Percentiles rank a stretch among this genome's conserved stretches.
Conservation (phyloP, 2,888 invertebrate species). For the Prosopocoilus inquinatus region DNA sequence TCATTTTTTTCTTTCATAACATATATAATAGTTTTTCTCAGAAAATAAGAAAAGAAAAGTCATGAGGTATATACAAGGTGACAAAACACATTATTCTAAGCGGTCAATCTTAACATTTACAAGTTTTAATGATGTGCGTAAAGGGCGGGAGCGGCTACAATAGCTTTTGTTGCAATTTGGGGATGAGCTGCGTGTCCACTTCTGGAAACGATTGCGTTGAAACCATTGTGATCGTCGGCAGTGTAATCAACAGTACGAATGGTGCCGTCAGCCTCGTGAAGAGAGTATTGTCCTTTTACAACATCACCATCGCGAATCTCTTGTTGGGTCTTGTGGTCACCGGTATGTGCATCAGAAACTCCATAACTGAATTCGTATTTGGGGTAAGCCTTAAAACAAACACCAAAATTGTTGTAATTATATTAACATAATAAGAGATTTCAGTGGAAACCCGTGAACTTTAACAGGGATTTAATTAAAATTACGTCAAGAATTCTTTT, state of each 20-base stretch:
- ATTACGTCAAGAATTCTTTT: too few species aligned
- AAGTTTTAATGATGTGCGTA: neutral
- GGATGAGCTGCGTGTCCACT: conserved; percentile 41
- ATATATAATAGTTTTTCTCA: neutral
- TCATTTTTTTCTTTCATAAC: neutral
- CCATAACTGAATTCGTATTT: conserved; percentile 58
- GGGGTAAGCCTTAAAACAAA: neutral
- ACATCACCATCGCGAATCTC: conserved; percentile 58
- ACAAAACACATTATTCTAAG: neutral
- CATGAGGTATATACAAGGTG: neutral
- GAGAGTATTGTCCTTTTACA: conserved; percentile 63
- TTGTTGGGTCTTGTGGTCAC: conserved; percentile 56
- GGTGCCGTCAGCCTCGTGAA: conserved; percentile 63
- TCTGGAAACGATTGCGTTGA: conserved; percentile 60
- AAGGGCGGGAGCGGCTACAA: neutral
- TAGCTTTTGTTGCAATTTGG: neutral
- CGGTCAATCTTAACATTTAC: neutral
- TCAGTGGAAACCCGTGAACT: too few species aligned
- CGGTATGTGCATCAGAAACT: conserved; percentile 58
- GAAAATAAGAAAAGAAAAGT: neutral
- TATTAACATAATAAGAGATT: too few species aligned
- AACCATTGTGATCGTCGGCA: conserved; percentile 60
- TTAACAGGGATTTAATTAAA: too few species aligned
- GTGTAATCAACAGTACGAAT: conserved; percentile 62
- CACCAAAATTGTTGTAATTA: too few species aligned